These are phyloP conservation scores for Phyllotreta striolata DNA, from an alignment of 2,888 invertebrate species.

Conservation along the genomic window DNA sequence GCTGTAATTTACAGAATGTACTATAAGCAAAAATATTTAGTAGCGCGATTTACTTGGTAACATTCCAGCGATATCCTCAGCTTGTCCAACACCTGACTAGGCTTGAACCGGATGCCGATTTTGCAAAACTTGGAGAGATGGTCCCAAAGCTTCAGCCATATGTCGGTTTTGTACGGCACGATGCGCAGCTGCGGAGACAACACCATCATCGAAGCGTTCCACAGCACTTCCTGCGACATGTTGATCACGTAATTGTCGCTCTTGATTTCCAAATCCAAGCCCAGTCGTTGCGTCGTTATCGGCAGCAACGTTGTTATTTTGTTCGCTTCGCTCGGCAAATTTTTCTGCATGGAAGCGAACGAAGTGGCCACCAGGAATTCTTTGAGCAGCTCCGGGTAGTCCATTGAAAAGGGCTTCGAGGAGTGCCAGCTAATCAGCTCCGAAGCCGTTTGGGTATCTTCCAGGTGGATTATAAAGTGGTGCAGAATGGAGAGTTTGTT, in stretches of 20 bases:
- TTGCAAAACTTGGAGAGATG: slow-evolving; percentile 70
- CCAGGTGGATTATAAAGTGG: slow-evolving; percentile 80
- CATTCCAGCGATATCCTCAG: slow-evolving; percentile 81
- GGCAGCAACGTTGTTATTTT: slow-evolving; percentile 76
- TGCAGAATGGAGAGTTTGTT: slow-evolving; percentile 84
- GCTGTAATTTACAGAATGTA: slow-evolving; percentile 59
- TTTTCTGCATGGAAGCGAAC: slow-evolving; percentile 74
- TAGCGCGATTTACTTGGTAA: slow-evolving; percentile 69
- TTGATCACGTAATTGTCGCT: slow-evolving; percentile 67
- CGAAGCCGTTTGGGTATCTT: slow-evolving; percentile 77
- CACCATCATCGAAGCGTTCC: slow-evolving; percentile 84
- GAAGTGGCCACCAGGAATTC: slow-evolving; percentile 83
- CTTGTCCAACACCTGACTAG: slow-evolving; percentile 78
- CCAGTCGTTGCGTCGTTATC: slow-evolving; percentile 70
- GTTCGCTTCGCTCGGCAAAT: slow-evolving; percentile 75
- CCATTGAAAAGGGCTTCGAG: slow-evolving; percentile 69
- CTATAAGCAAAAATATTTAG: not conserved
- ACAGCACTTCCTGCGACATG: slow-evolving; percentile 77
- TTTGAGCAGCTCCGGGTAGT: slow-evolving; percentile 75
- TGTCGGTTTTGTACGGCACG: slow-evolving; percentile 81
- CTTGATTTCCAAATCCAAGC: slow-evolving; percentile 69
- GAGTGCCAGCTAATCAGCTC: slow-evolving; percentile 70
- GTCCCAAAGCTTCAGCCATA: slow-evolving; percentile 85
- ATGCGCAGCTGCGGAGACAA: slow-evolving; percentile 84
- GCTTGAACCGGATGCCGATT: slow-evolving; percentile 70